phyloP scores from a whole-genome alignment of 35 echinoderm and acorn worm species.

The Lytechinus pictus region DNA sequence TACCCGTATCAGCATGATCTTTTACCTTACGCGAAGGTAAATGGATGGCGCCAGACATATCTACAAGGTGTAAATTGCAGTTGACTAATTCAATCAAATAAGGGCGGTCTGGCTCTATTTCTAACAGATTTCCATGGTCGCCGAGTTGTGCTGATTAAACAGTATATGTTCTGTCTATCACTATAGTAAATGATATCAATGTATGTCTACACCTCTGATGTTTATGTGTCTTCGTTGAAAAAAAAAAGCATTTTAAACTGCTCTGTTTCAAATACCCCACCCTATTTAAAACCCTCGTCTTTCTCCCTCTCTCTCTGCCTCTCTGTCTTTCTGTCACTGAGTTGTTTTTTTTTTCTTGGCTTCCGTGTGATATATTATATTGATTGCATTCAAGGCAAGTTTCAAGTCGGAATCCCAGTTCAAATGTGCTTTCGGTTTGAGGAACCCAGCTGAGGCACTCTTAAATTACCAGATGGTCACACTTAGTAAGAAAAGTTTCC shows the following conservation, averaged over 20 bases:
- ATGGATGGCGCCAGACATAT: constrained; percentile 5
- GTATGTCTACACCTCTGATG: not conserved
- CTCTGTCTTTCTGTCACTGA: not conserved
- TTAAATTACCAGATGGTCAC: not conserved
- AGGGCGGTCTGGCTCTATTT: not conserved
- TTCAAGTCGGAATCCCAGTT: not conserved
- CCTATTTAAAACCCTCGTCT: not conserved
- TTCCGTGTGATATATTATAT: not conserved
- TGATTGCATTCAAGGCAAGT: not conserved
- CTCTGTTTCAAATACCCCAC: not conserved
- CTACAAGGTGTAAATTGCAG: constrained; percentile 28
- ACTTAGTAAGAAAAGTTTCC: not conserved
- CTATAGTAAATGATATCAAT: not conserved
- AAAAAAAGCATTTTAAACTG: not conserved
- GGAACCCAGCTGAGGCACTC: not conserved
- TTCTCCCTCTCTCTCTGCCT: not conserved
- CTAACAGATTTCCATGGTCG: not conserved
- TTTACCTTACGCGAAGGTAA: constrained; percentile 45
- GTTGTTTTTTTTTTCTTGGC: not conserved
- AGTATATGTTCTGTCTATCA: not conserved
- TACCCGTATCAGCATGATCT: constrained; percentile 12
- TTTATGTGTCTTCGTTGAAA: not conserved
- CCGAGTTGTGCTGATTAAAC: not conserved
- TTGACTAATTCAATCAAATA: constrained; percentile 22
- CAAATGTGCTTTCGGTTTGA: not conserved